A percentile compares a stretch with the other conserved stretches of the same genome.
Evolutionary conservation across 1,140 invertebrate genomes (phyloP).

Genomic region (Drosophila littoralis): DNA sequence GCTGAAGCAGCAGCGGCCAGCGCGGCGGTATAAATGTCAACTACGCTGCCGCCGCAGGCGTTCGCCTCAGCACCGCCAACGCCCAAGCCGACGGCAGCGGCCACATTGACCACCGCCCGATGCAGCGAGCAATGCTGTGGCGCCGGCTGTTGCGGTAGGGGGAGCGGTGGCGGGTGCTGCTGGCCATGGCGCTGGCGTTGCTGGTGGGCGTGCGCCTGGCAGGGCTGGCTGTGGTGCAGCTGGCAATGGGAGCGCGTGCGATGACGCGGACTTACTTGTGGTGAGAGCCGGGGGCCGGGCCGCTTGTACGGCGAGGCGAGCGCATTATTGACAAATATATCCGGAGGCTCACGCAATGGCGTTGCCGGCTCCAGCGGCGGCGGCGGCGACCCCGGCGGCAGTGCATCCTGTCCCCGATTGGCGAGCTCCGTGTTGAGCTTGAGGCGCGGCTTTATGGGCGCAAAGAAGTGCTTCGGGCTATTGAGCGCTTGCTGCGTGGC

Average conservation of each 20-base stretch:
- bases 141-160: not conserved
- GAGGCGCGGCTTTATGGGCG: constrained; percentile 79
- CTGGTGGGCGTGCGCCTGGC: constrained; percentile 24
- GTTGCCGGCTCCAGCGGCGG: constrained; percentile 37
- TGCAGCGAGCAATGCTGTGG: constrained; percentile 57
- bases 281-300: constrained; percentile 55
- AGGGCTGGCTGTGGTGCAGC: constrained; percentile 28
- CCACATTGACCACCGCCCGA: constrained; percentile 69
- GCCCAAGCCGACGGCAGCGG: constrained; percentile 68
- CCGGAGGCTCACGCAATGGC: constrained; percentile 66
- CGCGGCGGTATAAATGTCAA: constrained; percentile 70
- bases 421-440: constrained; percentile 78
- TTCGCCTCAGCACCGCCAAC: constrained; percentile 21
- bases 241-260: constrained; percentile 58
- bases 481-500: constrained; percentile 67
- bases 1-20: constrained; percentile 61
- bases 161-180: constrained; percentile 15
- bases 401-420: constrained; percentile 55
- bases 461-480: constrained; percentile 82
- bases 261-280: constrained; percentile 80
- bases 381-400: constrained; percentile 64
- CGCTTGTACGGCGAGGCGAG: constrained; percentile 76
- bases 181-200: constrained; percentile 45
- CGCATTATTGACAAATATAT: constrained; percentile 79
- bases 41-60: constrained; percentile 50